Percentiles rank a stretch among this genome's conserved stretches.
These are phyloP conservation scores for Cromileptes altivelis DNA, from an alignment of 2,113 vertebrate genomes.

Conservation along the genomic window DNA sequence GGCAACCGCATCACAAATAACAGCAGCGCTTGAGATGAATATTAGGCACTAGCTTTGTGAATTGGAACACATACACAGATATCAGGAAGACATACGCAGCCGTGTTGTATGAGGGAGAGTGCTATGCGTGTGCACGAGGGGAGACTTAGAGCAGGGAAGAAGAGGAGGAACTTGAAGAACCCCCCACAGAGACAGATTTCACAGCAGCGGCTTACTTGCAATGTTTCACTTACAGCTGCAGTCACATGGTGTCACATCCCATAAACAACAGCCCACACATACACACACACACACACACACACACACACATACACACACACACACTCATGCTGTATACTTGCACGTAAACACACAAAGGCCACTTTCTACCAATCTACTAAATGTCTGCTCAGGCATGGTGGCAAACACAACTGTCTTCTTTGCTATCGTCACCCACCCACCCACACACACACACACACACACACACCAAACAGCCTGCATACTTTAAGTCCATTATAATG, in stretches of 20 bases:
- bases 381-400: constrained; percentile 6
- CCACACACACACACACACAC: background rate
- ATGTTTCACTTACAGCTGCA: constrained; percentile 36
- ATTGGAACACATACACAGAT: constrained; percentile 24
- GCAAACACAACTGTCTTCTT: background rate
- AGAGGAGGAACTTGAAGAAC: constrained; percentile 2
- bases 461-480: background rate
- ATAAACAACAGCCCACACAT: constrained; percentile 15
- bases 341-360: background rate
- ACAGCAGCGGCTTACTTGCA: constrained; percentile 28
- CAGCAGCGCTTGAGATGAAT: constrained; percentile 6
- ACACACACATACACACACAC: background rate
- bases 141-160: background rate
- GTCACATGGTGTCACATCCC: constrained; percentile 31
- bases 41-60: background rate
- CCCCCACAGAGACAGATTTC: constrained; percentile 29
- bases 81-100: background rate
- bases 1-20: constrained; percentile 40
- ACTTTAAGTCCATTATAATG: background rate
- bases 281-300: constrained; percentile 3
- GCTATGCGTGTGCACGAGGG: fast-evolving
- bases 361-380: constrained; percentile 9
- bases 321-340: background rate
- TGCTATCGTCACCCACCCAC: background rate
- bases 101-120: background rate